Percentiles rank a stretch among this genome's conserved stretches.
These are phyloP conservation scores for Bergia puertoricense DNA, from an alignment of 92 coral and sea anemone species.

Conservation along the genomic window DNA sequence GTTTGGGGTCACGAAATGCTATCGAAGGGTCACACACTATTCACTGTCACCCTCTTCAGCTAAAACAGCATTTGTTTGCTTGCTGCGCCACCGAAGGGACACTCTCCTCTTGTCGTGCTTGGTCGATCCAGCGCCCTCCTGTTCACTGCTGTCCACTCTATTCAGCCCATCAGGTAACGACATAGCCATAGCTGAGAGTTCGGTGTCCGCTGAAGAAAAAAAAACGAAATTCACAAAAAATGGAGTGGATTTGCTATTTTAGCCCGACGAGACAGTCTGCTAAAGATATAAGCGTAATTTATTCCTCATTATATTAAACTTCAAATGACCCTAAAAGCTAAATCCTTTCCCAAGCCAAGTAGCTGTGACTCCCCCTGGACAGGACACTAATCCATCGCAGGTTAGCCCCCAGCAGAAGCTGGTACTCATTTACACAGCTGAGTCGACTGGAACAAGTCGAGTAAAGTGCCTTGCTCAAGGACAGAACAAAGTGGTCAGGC, in stretches of 20 bases:
- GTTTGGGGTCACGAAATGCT: background rate
- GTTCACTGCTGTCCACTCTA: conserved; percentile 57
- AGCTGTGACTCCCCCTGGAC: no score
- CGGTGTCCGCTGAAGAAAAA: conserved; percentile 50
- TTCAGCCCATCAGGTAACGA: conserved; percentile 94
- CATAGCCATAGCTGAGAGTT: conserved; percentile 62
- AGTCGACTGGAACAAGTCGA: no score
- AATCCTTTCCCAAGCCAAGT: no score
- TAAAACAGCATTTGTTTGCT: conserved; percentile 43
- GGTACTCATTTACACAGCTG: no score
- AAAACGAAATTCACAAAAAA: background rate
- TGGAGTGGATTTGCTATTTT: background rate
- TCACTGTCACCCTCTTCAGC: conserved; percentile 49
- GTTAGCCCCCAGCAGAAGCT: no score
- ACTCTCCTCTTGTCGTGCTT: conserved; percentile 71
- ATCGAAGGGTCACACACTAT: background rate
- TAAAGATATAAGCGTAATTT: no score
- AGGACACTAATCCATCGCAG: no score
- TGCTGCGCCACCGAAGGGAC: conserved; percentile 79
- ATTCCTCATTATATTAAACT: no score
- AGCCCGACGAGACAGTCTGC: background rate
- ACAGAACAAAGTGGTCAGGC: no score
- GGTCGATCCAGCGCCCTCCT: conserved; percentile 46
- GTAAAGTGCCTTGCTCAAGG: no score
- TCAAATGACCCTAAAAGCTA: no score